phyloP scores from a whole-genome alignment of 2,113 vertebrate species.

The Grantiella picta region DNA sequence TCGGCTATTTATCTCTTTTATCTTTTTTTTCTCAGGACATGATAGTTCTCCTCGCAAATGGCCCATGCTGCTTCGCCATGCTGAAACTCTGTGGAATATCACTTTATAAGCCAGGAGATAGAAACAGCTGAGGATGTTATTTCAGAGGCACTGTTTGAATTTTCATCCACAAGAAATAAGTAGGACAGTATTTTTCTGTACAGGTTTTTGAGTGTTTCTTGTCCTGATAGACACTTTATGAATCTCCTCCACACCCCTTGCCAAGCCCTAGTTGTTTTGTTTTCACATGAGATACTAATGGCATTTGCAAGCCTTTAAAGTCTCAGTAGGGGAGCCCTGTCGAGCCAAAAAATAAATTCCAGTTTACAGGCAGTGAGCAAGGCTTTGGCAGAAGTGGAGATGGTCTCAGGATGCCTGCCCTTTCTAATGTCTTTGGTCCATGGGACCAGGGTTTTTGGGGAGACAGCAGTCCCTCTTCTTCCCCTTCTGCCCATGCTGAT shows the following conservation, averaged over 20 bases:
- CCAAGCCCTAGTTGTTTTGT: neutral
- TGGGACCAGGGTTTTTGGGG: neutral
- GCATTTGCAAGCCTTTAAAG: neutral
- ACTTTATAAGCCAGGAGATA: neutral
- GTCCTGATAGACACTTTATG: neutral
- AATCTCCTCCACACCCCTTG: neutral
- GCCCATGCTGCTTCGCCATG: neutral
- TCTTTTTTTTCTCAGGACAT: slow-evolving; percentile 41
- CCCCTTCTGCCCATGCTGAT: neutral
- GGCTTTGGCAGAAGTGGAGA: neutral
- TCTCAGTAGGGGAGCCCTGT: neutral
- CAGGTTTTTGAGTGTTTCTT: neutral
- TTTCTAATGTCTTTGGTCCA: neutral
- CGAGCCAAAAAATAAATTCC: neutral
- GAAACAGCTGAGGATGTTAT: slow-evolving; percentile 13
- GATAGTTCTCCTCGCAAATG: slow-evolving; percentile 2
- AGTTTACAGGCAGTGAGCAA: neutral
- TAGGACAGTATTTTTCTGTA: neutral
- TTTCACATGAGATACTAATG: neutral
- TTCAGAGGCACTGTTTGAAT: neutral
- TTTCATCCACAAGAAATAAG: slow-evolving; percentile 1
- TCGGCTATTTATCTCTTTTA: slow-evolving; percentile 53
- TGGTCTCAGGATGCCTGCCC: neutral
- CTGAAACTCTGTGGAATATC: slow-evolving; percentile 42
- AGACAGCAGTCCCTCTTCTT: neutral